phyloP scores from a whole-genome alignment of 2,888 invertebrate species.

The Ferrisia virgata region DNA sequence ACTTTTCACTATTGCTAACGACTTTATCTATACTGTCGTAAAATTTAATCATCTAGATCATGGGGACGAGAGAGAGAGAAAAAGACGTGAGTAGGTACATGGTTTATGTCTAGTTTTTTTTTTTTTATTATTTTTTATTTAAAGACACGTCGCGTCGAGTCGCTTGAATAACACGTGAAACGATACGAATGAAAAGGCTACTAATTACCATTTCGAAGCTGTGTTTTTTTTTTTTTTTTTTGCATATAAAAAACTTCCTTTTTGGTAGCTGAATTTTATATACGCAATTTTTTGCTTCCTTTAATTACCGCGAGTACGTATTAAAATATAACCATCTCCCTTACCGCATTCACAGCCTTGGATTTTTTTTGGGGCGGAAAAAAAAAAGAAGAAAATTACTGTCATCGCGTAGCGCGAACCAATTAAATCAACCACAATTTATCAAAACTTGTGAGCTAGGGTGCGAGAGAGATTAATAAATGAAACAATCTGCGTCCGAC shows the following conservation, averaged over 20 bases:
- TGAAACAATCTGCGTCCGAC: background rate
- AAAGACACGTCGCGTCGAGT: background rate
- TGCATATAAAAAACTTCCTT: background rate
- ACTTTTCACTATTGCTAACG: background rate
- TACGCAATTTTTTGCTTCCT: constrained; percentile 3
- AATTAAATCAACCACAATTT: background rate
- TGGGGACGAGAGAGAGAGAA: too few species aligned
- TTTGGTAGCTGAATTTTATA: background rate
- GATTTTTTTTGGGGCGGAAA: background rate
- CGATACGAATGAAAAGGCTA: background rate
- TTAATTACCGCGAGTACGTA: background rate
- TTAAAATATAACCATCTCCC: background rate
- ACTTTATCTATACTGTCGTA: background rate
- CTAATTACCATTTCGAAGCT: constrained; percentile 5
- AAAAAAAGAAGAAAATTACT: background rate
- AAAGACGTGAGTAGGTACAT: background rate
- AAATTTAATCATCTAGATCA: constrained; percentile 3
- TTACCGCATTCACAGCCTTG: background rate
- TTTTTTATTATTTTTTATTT: background rate
- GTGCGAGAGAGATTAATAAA: background rate
- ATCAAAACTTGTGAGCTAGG: background rate
- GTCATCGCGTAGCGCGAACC: background rate
- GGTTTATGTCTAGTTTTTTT: background rate
- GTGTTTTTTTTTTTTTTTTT: background rate
- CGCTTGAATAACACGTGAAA: background rate